Evolutionary conservation across 64 coral and sea anemone species (phyloP), one percentile per base, ranked within the genome.

Genomic region (Trachythela sp.): DNA sequence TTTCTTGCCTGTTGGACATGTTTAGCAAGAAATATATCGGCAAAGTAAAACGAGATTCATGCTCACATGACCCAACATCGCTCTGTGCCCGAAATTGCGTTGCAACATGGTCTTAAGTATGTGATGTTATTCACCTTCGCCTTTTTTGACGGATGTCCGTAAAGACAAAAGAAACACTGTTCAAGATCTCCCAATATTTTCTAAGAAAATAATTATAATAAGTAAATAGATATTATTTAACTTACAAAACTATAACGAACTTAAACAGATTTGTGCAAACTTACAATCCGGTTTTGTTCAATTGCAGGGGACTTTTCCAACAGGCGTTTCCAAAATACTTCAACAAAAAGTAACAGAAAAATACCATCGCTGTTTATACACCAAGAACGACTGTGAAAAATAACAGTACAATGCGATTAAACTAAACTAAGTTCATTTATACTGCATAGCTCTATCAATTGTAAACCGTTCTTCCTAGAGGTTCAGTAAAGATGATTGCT

Each of bases 141-240:
- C 84, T 98, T 98, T 51, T 98, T 98, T 39, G 95, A 98, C 14
- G 95, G 95, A 85, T 98, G 95, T 4, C 95, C 93, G 76, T 98
- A 98, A 13, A 98, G 87, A 45, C 95, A 98, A 27, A 98, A 67
- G 30, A 98, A 98, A 36, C 95, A 98, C 43, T 98, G 95, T 10
- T 98, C 95, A 37, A 98, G 45, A 41, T 98, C 95, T 41, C 95
- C 90, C 45, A 98, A 80, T 38, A 94, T 54, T 22, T 94, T 88
- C 93, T 94, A 39, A 0, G 35, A 88, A 70, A 64, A 37, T 39
- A 30, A 31, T n/a, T n/a, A n/a, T n/a, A 54, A 45, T 40, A 39
- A 70, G 37, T 83, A 31, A 83, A 18, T 15, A 48, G 14, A 48
- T 41, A 9, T 27, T 48, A 36, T 15, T n/a, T 9, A 39, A 9